Percentiles rank a stretch among this genome's conserved stretches.
Evolutionary conservation across 2,113 vertebrate genomes (phyloP).

Genomic region (Nansenia antarctica): DNA sequence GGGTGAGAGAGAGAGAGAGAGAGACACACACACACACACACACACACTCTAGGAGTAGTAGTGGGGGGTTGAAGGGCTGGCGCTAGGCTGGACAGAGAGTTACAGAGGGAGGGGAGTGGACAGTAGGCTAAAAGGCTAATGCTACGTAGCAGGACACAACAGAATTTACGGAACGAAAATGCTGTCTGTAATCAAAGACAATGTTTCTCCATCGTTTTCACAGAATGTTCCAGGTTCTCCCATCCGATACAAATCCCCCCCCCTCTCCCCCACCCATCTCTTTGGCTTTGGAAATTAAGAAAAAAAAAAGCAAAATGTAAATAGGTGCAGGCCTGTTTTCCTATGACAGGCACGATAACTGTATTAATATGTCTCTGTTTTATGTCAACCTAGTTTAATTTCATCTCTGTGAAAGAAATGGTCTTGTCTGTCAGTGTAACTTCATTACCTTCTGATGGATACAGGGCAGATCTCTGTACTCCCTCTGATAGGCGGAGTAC

Average conservation of each 20-base stretch:
- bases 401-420: slow-evolving; percentile 90
- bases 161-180: background rate
- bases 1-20: background rate
- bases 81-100: background rate
- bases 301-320: slow-evolving; percentile 65
- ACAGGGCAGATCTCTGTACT: slow-evolving; percentile 71
- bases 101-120: background rate
- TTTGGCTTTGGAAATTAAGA: slow-evolving; percentile 56
- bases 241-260: background rate
- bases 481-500: slow-evolving; percentile 26
- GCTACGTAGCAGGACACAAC: background rate
- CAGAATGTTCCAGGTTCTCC: background rate
- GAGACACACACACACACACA: background rate
- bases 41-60: background rate
- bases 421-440: slow-evolving; percentile 96
- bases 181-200: background rate
- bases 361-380: slow-evolving; percentile 90
- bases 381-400: slow-evolving; percentile 93
- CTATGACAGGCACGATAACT: slow-evolving; percentile 82
- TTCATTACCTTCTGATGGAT: slow-evolving; percentile 92
- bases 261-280: slow-evolving; percentile 55
- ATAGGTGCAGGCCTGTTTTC: slow-evolving; percentile 82
- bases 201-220: background rate
- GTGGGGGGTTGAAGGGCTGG: background rate
- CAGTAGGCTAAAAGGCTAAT: background rate